A percentile compares a stretch with the other conserved stretches of the same genome.
Conservation (phyloP, 2,888 invertebrate genomes). For the Acheta domesticus region DNA sequence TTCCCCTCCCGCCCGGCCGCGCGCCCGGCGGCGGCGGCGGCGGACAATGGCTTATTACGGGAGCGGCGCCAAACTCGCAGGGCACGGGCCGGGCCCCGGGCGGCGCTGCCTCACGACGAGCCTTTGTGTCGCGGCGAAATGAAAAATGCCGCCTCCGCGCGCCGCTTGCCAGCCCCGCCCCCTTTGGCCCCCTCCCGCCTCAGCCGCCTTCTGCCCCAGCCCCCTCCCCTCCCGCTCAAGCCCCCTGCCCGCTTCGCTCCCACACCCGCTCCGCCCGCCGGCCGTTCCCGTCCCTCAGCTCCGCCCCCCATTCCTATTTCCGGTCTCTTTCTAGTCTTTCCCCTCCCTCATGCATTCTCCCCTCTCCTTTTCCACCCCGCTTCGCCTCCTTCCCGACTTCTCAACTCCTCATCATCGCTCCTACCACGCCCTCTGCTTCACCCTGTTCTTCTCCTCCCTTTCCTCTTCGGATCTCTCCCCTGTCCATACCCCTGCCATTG, state of each 20-base stretch:
- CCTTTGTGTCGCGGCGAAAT: constrained; percentile 18
- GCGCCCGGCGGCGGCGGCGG: not conserved
- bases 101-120: not conserved
- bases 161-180: not conserved
- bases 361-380: not conserved
- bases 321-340: not conserved
- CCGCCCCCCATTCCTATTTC: not conserved
- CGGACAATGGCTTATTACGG: constrained; percentile 18
- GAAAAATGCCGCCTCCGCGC: constrained; percentile 8
- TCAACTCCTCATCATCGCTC: too few species aligned
- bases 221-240: not conserved
- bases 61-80: constrained; percentile 18
- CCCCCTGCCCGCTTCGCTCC: not conserved
- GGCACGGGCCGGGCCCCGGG: not conserved
- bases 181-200: not conserved
- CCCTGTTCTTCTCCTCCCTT: too few species aligned
- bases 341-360: not conserved
- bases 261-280: not conserved
- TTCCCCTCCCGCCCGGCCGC: not conserved
- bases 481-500: too few species aligned
- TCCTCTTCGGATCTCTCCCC: too few species aligned
- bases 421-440: too few species aligned
- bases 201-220: not conserved
- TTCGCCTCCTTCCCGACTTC: too few species aligned
- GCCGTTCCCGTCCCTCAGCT: not conserved